These are phyloP conservation scores for Pavo muticus DNA, from an alignment of 2,113 vertebrate species.

Conservation along the genomic window DNA sequence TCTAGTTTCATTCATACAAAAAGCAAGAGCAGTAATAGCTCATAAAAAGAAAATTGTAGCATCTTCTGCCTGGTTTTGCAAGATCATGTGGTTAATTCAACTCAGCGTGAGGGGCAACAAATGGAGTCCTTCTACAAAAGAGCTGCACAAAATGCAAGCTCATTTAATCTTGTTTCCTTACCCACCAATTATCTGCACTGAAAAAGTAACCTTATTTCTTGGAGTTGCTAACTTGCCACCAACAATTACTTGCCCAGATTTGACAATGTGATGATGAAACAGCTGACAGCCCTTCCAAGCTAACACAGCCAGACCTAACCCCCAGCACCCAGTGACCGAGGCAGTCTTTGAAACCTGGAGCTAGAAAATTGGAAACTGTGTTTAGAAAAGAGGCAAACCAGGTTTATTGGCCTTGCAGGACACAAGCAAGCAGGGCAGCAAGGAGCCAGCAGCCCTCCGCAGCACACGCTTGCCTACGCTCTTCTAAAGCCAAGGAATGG, in stretches of 20 bases:
- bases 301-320: background rate
- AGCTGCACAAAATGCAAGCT: background rate
- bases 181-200: background rate
- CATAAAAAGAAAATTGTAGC: background rate
- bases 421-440: background rate
- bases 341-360: background rate
- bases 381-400: background rate
- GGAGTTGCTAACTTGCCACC: background rate
- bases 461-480: background rate
- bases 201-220: background rate
- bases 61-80: background rate
- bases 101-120: background rate
- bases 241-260: background rate
- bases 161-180: slow-evolving; percentile 20
- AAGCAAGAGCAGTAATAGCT: background rate
- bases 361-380: background rate
- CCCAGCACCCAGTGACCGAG: background rate
- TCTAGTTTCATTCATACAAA: background rate
- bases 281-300: background rate
- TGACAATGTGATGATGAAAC: background rate
- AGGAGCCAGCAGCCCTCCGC: background rate
- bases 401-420: background rate
- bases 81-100: slow-evolving; percentile 1
- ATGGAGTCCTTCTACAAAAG: background rate
- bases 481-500: background rate